Evolutionary conservation across 1,140 invertebrate species (phyloP), one percentile per base, ranked within the genome.

Genomic region (Zaprionus ghesquierei): DNA sequence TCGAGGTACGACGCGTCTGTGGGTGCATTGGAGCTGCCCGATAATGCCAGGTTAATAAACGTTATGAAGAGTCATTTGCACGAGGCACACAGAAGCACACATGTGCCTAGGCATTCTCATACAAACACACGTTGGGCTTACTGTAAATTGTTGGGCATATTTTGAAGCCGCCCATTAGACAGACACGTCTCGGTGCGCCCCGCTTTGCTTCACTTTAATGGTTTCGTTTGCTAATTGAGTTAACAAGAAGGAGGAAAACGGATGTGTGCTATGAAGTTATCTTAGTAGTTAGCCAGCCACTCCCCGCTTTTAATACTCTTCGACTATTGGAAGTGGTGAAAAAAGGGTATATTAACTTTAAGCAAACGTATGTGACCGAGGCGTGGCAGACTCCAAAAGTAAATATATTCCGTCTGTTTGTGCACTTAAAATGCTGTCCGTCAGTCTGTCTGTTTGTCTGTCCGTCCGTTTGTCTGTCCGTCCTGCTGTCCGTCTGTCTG

Each of bases 31-130:
- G 68, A 68, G 53, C 35, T 55, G 54, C 65, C 51, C 71, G 69
- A 76, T 87, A 87, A 87, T 86, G 79, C 65, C 79, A 81, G 82
- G 82, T 87, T 86, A 86, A 86, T 86, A 86, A 81, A 87, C 82
- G 82, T 79, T 86, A 79, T 87, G 70, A 69, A 79, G 68, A 68
- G 71, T 73, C 72, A 73, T 69, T 77, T 64, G 59, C 54, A 50
- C 10, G 22, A 65, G 56, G 8, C 65, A 74, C 15, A 50, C 29
- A 55, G 49, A 54, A 50, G 59, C 46, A 53, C 62, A 20, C 38
- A 50, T 18, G 55, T 8, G 41, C 20, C 2, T 33, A 20, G 9
- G 12, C 35, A 46, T 15, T 44, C 41, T 25, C 25, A 0, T 31
- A 51, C 46, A 18, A n/a, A 29, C n/a, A 23, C 23, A 3, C 50